Percentiles rank a stretch among this genome's conserved stretches.
phyloP scores from a whole-genome alignment of 1,140 invertebrate species.

The Drosophila micromelanica region DNA sequence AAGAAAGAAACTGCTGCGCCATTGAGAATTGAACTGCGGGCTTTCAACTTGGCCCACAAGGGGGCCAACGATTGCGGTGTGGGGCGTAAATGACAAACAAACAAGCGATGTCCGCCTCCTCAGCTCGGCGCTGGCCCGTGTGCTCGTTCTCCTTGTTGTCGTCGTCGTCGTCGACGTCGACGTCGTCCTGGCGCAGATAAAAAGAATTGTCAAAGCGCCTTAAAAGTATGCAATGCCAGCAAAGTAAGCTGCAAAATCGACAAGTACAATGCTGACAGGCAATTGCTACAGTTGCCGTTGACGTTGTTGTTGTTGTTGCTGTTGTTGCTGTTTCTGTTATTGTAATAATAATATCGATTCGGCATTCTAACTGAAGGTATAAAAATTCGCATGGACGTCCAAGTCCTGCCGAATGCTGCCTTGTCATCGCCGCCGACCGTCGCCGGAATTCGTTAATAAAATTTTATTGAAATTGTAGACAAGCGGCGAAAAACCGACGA shows the following conservation, averaged over 20 bases:
- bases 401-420: conserved; percentile 53
- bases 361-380: conserved; percentile 61
- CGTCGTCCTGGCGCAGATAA: conserved; percentile 76
- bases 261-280: conserved; percentile 83
- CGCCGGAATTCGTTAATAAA: conserved; percentile 84
- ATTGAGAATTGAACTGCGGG: conserved; percentile 81
- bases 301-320: conserved; percentile 20
- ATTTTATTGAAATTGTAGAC: conserved; percentile 85
- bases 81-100: conserved; percentile 80
- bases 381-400: conserved; percentile 62
- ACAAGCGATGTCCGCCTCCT: conserved; percentile 70
- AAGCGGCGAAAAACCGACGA: conserved; percentile 82
- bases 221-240: conserved; percentile 82
- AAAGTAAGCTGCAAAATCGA: conserved; percentile 83
- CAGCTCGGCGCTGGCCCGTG: conserved; percentile 19
- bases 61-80: conserved; percentile 19
- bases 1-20: conserved; percentile 79
- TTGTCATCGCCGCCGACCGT: conserved; percentile 77
- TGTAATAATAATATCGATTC: conserved; percentile 84
- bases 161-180: conserved; percentile 16
- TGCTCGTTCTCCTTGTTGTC: conserved; percentile 38
- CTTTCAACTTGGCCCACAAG: conserved; percentile 62
- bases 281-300: conserved; percentile 69
- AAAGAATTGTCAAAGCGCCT: conserved; percentile 83
- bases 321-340: conserved; percentile 42